A percentile compares a stretch with the other conserved stretches of the same genome.
phyloP scores from a whole-genome alignment of 2,888 invertebrate genomes.

The Acronicta leporina region DNA sequence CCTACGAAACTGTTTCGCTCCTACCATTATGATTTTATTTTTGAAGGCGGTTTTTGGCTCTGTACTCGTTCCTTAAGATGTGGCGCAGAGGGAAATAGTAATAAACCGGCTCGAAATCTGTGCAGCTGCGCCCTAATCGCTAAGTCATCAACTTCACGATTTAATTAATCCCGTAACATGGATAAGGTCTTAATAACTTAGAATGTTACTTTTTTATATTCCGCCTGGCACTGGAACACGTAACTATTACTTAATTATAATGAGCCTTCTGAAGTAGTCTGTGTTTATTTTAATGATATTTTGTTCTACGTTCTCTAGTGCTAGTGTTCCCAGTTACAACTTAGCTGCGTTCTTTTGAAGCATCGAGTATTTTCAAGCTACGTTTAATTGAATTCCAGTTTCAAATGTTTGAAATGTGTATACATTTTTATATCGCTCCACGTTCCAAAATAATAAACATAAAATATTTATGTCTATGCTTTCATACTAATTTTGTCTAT shows the following conservation, averaged over 20 bases:
- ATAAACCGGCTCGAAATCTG: constrained; percentile 11
- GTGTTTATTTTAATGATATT: constrained; percentile 58
- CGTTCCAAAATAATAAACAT: not conserved
- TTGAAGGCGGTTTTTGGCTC: too few species aligned
- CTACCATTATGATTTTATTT: too few species aligned
- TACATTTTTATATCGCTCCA: constrained; percentile 17
- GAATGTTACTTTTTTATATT: constrained; percentile 48
- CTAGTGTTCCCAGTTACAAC: constrained; percentile 39
- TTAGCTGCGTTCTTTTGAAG: constrained; percentile 44
- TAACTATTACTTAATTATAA: constrained; percentile 68
- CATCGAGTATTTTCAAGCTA: constrained; percentile 44
- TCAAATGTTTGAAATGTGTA: constrained; percentile 37
- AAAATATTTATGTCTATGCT: not conserved
- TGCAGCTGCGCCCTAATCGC: constrained; percentile 26
- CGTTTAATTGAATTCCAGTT: constrained; percentile 61
- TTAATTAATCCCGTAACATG: constrained; percentile 45
- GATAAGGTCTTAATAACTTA: constrained; percentile 36
- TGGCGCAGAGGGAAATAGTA: constrained; percentile 6
- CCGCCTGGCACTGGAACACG: constrained; percentile 51
- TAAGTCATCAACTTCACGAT: constrained; percentile 45
- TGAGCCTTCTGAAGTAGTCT: constrained; percentile 58
- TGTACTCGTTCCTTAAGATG: too few species aligned
- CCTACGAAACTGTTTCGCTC: too few species aligned
- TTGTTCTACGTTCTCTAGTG: constrained; percentile 51
- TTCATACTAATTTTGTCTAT: not conserved